Conservation (phyloP, 1,140 invertebrate genomes). For the Neodiprion virginianus region DNA sequence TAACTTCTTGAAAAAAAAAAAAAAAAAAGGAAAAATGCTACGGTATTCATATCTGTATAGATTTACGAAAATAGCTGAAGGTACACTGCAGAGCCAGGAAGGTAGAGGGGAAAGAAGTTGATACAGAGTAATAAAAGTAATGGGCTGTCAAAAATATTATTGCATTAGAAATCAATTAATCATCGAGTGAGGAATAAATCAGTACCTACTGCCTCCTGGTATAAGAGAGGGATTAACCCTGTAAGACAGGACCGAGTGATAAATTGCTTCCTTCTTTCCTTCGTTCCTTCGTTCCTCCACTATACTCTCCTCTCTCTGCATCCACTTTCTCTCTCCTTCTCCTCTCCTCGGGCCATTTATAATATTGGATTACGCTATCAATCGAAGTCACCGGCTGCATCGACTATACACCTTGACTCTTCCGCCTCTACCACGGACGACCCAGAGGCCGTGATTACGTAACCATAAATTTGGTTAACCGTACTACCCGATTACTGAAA, state of each 20-base stretch:
- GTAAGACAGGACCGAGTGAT: conserved; percentile 31
- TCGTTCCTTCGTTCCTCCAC: not conserved
- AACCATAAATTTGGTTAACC: not conserved
- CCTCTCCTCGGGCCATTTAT: conserved; percentile 35
- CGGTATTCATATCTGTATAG: no score
- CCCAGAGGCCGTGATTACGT: not conserved
- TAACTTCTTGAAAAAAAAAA: no score
- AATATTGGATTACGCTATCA: conserved; percentile 44
- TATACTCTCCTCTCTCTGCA: not conserved
- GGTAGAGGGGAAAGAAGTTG: not conserved
- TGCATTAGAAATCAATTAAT: conserved; percentile 38
- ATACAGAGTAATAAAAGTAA: conserved; percentile 8
- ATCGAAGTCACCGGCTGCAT: conserved; percentile 36
- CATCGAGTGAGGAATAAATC: conserved; percentile 38
- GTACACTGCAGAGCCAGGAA: not conserved
- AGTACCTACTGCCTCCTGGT: conserved; percentile 18
- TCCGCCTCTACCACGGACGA: not conserved
- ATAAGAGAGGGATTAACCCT: conserved; percentile 40
- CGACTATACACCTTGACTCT: not conserved
- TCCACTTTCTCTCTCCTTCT: conserved; percentile 2
- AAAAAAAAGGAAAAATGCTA: no score
- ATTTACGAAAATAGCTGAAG: no score
- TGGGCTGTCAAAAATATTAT: conserved; percentile 16
- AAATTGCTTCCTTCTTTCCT: conserved; percentile 35
- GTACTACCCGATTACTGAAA: not conserved